Percentiles rank a stretch among this genome's conserved stretches.
These are phyloP conservation scores for Serinus canaria DNA, from an alignment of 2,113 vertebrate species.

Conservation along the genomic window DNA sequence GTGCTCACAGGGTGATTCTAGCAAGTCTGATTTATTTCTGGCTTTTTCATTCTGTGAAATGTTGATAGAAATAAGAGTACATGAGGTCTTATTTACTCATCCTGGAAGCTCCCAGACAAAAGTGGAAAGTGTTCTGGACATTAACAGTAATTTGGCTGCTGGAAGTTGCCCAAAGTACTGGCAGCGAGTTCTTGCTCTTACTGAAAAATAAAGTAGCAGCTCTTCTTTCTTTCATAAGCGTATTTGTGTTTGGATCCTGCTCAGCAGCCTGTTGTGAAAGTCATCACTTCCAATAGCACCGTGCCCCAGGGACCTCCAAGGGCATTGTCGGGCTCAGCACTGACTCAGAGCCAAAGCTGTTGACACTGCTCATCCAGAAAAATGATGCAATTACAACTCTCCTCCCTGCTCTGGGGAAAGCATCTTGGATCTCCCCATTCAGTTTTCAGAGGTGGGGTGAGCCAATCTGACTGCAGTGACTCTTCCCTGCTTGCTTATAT, in stretches of 20 bases:
- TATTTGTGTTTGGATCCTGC: background rate
- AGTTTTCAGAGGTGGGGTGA: background rate
- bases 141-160: conserved; percentile 38
- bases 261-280: conserved; percentile 1
- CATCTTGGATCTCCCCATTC: background rate
- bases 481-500: background rate
- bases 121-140: background rate
- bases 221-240: background rate
- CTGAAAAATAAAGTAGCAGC: conserved; percentile 13
- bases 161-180: conserved; percentile 39
- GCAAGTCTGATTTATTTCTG: background rate
- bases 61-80: background rate
- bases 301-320: background rate
- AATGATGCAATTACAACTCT: background rate
- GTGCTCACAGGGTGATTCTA: background rate
- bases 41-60: background rate
- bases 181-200: background rate
- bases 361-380: conserved; percentile 3
- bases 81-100: background rate
- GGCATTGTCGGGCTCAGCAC: background rate
- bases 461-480: background rate
- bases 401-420: background rate
- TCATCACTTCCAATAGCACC: conserved; percentile 2
- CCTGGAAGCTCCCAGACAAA: background rate
- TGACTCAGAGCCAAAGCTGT: background rate